These are phyloP conservation scores for Corvus cornix DNA, from an alignment of 2,113 vertebrate species.

Conservation along the genomic window DNA sequence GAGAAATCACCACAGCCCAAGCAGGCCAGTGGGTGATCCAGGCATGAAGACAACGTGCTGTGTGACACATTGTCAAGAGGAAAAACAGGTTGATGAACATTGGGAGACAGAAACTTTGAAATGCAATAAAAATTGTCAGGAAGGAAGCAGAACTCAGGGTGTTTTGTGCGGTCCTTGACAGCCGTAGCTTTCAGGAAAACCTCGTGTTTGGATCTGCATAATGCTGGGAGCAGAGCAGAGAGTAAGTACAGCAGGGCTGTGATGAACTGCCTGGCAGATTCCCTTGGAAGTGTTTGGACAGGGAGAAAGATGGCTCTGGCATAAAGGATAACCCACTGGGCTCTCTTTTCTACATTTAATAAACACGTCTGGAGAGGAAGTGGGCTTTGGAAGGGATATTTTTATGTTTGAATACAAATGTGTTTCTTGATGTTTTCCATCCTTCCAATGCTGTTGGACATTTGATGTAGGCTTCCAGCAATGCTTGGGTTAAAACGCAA, in stretches of 20 bases:
- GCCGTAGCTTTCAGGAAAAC: neutral
- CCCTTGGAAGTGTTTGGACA: neutral
- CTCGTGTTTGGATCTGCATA: neutral
- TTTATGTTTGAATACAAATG: neutral
- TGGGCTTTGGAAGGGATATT: neutral
- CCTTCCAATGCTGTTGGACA: neutral
- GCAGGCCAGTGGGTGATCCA: neutral
- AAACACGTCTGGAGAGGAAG: neutral
- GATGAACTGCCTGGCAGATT: neutral
- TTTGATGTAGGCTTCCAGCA: neutral
- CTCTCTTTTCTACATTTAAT: neutral
- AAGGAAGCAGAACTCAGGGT: neutral
- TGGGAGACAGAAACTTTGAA: neutral
- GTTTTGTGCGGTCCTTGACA: conserved; percentile 24
- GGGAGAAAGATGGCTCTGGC: neutral
- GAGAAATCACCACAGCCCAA: neutral
- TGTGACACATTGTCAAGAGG: conserved; percentile 8
- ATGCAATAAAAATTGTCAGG: conserved; percentile 17
- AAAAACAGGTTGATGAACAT: neutral
- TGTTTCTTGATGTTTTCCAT: neutral
- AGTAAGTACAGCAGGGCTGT: neutral
- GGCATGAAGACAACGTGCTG: neutral
- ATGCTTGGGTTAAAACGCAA: neutral
- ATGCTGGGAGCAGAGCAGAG: neutral
- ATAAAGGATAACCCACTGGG: neutral